Evolutionary conservation across 2,888 invertebrate species (phyloP).

Genomic region (Cerastoderma edule): DNA sequence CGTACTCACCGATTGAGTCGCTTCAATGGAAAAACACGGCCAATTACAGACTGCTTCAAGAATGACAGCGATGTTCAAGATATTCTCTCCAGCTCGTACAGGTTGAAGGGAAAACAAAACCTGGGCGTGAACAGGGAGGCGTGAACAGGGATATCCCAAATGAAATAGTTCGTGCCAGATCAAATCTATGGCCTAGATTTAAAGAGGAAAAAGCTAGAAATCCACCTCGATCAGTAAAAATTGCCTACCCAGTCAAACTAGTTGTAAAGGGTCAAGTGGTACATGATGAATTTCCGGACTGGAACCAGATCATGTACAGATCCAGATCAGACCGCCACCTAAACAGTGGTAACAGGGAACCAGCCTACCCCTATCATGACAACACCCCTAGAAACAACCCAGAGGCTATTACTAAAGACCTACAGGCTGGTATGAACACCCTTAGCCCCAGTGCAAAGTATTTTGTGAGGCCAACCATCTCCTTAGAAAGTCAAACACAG

Average conservation of each 20-base stretch:
- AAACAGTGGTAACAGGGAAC: too few species aligned
- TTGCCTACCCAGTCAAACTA: slow-evolving; percentile 2
- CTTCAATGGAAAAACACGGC: neutral
- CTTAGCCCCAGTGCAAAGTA: too few species aligned
- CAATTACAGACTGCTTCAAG: slow-evolving; percentile 25
- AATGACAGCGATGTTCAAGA: neutral
- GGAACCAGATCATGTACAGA: neutral
- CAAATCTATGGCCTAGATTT: neutral
- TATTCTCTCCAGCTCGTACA: neutral
- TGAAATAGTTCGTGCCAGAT: neutral
- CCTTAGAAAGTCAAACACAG: too few species aligned
- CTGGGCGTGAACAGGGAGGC: slow-evolving; percentile 8
- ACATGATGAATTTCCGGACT: slow-evolving; percentile 11
- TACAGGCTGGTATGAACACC: too few species aligned
- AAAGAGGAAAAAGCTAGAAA: slow-evolving; percentile 2
- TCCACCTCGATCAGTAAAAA: neutral
- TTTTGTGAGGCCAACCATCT: too few species aligned
- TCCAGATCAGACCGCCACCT: too few species aligned
- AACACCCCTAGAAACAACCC: too few species aligned
- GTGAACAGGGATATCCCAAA: slow-evolving; percentile 2
- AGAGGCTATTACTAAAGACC: too few species aligned
- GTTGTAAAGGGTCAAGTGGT: neutral
- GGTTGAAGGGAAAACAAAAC: neutral
- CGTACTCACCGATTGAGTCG: slow-evolving; percentile 11
- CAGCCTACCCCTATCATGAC: too few species aligned